Base-by-base conservation (phyloP, 2,113 vertebrate species). In the Vulpes lagopus region DNA sequence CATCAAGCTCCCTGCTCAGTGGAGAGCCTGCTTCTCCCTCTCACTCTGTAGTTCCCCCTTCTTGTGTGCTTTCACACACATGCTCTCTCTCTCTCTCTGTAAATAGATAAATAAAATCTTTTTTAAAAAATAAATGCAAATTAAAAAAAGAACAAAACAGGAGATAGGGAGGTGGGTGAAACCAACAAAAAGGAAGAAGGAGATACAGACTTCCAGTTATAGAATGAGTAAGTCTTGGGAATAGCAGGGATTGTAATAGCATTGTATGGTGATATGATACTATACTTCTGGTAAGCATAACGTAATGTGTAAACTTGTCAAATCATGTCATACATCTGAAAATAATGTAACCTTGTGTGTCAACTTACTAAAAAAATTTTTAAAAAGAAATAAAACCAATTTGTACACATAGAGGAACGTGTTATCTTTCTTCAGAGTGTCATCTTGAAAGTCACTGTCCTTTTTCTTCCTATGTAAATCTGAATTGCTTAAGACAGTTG, bases 401-500 rank as follows among this genome's bases (percentile, higher is more conserved):
- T 84, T 94, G 19, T 95, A 62, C 32, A 82, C 90, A 12, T 91
- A 76, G 51, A 60, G n/a, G 53, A 78, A 73, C 65, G 19, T 81
- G 4, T 62, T 62, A 84, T 6, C n/a, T 11, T 30, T 30, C 32
- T 92, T 88, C 19, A 38, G 78, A 92, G 69, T 71, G 23, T 65
- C 67, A 17, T 53, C 35, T 65, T 80, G 35, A 81, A 84, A 93
- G 51, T 38, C 53, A 81, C 43, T 81, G 67, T n/a, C 22, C 89
- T 92, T 89, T 95, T 91, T 35, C 32, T 71, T 11, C 19, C 32
- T 93, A 16, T 30, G 3, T 89, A 71, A 19, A 10, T 84, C 71
- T 94, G 64, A 81, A 82, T 94, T 96, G 71, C 53, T 80, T 84
- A 76, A 64, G 43, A 83, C 55, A 49, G 32, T 92, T 97, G 17